Evolutionary conservation across 1,140 invertebrate genomes (phyloP).

Genomic region (Phenacoccus solenopsis): DNA sequence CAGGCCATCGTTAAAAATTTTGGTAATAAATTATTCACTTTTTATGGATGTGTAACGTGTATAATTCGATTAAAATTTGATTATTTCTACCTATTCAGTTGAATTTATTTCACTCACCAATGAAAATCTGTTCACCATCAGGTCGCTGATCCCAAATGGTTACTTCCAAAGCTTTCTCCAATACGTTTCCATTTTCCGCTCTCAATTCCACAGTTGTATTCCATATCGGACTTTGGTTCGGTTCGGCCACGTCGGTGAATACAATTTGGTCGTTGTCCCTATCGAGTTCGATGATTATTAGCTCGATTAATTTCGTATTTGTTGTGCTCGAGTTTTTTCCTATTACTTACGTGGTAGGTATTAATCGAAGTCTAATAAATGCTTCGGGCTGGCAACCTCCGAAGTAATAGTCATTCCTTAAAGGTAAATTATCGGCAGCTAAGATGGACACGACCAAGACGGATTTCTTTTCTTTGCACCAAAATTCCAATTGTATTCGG

Average conservation of each 20-base stretch:
- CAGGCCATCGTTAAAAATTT: too few relatives aligned
- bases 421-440: slow-evolving; percentile 65
- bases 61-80: too few relatives aligned
- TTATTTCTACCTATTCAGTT: too few relatives aligned
- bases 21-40: too few relatives aligned
- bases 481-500: slow-evolving; percentile 69
- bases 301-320: not conserved
- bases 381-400: slow-evolving; percentile 63
- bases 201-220: slow-evolving; percentile 76
- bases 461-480: slow-evolving; percentile 66
- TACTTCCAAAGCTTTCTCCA: slow-evolving; percentile 66
- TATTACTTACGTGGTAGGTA: slow-evolving; percentile 63
- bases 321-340: not conserved
- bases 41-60: too few relatives aligned
- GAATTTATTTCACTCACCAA: slow-evolving; percentile 39
- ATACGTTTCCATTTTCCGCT: slow-evolving; percentile 49
- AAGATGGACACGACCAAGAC: slow-evolving; percentile 70
- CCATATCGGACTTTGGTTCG: slow-evolving; percentile 75
- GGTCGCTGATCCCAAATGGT: slow-evolving; percentile 77
- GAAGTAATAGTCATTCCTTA: slow-evolving; percentile 57
- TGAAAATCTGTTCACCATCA: slow-evolving; percentile 64
- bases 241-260: slow-evolving; percentile 67
- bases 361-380: slow-evolving; percentile 62
- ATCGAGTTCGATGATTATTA: not conserved
- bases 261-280: slow-evolving; percentile 56